These are phyloP conservation scores for Steatornis caripensis DNA, from an alignment of 2,113 vertebrate genomes.

Conservation along the genomic window DNA sequence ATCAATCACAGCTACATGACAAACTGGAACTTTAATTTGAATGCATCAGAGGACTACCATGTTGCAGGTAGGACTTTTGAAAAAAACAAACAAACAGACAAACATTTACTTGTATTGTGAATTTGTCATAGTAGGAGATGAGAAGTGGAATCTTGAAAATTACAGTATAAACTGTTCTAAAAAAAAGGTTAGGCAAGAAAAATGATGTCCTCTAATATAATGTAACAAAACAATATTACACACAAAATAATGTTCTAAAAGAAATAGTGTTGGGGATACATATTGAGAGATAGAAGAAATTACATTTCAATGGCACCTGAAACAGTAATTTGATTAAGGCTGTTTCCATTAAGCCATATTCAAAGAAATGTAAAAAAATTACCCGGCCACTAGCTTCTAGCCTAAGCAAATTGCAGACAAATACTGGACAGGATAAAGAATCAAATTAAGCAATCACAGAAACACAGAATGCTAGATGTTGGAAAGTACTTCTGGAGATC, in stretches of 20 bases:
- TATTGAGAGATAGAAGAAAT: background rate
- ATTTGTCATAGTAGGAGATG: background rate
- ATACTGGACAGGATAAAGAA: background rate
- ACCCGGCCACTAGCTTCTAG: background rate
- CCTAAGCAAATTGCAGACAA: background rate
- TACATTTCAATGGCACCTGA: background rate
- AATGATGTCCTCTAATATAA: accelerated
- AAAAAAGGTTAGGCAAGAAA: background rate
- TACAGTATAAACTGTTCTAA: background rate
- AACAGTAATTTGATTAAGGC: background rate
- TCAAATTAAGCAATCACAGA: too few species aligned
- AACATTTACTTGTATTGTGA: background rate
- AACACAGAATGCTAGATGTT: too few species aligned
- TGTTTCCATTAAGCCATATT: background rate
- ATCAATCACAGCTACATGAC: background rate
- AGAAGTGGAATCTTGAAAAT: background rate
- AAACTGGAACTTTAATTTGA: background rate
- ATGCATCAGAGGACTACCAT: background rate
- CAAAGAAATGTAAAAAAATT: background rate
- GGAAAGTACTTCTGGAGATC: too few species aligned
- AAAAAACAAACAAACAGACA: background rate
- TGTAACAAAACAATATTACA: background rate
- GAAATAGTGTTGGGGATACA: background rate
- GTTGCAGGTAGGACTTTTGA: background rate
- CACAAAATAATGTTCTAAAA: background rate